Conservation (phyloP, 2,888 invertebrate genomes). For the Falcaria lacertinaria region DNA sequence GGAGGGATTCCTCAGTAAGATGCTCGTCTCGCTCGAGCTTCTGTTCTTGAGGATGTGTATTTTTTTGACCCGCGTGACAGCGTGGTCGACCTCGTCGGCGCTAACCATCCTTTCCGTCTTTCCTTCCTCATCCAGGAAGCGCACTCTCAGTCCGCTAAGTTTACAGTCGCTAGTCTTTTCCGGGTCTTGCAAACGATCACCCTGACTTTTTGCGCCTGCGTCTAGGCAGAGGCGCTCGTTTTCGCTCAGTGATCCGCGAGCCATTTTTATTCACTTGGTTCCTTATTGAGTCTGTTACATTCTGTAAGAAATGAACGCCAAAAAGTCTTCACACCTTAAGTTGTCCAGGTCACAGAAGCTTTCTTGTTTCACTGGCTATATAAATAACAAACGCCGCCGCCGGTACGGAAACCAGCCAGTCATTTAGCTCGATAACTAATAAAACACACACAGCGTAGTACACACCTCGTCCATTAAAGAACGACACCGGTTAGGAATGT, state of each 20-base stretch:
- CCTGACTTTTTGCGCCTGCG: constrained; percentile 55
- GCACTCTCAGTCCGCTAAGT: constrained; percentile 62
- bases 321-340: constrained; percentile 21
- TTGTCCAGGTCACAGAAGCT: constrained; percentile 25
- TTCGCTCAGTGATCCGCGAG: constrained; percentile 69
- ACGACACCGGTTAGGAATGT: constrained; percentile 78
- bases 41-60: constrained; percentile 74
- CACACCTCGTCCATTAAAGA: constrained; percentile 73
- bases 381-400: constrained; percentile 21
- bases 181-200: constrained; percentile 55
- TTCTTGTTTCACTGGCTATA: constrained; percentile 25
- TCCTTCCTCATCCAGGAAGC: constrained; percentile 72
- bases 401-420: constrained; percentile 39
- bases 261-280: constrained; percentile 49
- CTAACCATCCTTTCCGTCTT: constrained; percentile 71
- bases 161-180: constrained; percentile 58
- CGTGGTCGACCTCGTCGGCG: constrained; percentile 67
- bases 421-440: constrained; percentile 51
- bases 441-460: constrained; percentile 66
- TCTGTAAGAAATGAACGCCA: constrained; percentile 28
- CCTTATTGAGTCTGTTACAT: constrained; percentile 36
- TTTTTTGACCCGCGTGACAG: constrained; percentile 67
- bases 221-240: constrained; percentile 67
- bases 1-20: constrained; percentile 65
- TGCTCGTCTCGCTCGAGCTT: constrained; percentile 74